Evolutionary conservation across 2,888 invertebrate genomes (phyloP).

Genomic region (Philonicus albiceps): DNA sequence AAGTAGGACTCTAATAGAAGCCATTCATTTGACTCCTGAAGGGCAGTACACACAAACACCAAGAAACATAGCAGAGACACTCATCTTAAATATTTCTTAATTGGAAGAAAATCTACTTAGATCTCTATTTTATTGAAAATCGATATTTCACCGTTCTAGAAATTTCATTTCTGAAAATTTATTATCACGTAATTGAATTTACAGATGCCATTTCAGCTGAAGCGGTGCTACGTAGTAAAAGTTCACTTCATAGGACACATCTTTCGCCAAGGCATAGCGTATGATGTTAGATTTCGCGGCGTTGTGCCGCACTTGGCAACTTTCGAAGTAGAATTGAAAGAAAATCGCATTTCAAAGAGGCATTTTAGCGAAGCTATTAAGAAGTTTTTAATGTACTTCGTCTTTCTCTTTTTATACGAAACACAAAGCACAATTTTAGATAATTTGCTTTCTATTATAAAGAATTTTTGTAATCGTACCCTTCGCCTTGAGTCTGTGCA

Average conservation of each 20-base stretch:
- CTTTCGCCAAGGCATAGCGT: background rate
- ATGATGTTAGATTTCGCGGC: background rate
- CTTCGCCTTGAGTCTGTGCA: background rate
- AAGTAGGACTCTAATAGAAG: too few relatives aligned
- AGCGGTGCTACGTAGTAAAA: background rate
- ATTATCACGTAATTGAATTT: conserved; percentile 33
- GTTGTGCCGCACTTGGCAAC: background rate
- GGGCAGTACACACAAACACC: background rate
- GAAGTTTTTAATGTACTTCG: conserved; percentile 29
- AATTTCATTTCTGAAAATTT: conserved; percentile 36
- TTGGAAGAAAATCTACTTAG: conserved; percentile 20
- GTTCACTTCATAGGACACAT: conserved; percentile 1
- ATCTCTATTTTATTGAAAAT: conserved; percentile 23
- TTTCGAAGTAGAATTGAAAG: conserved; percentile 23
- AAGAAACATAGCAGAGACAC: background rate
- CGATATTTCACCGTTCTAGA: background rate
- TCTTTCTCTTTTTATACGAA: background rate
- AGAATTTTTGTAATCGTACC: background rate
- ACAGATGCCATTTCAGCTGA: background rate
- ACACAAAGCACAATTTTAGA: background rate
- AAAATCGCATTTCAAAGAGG: conserved; percentile 26
- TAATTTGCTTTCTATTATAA: background rate
- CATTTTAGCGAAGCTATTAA: conserved; percentile 28
- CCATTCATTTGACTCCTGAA: background rate
- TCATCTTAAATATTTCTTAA: background rate